These are phyloP conservation scores for Aradus depressus DNA, from an alignment of 2,888 invertebrate genomes.

Conservation along the genomic window DNA sequence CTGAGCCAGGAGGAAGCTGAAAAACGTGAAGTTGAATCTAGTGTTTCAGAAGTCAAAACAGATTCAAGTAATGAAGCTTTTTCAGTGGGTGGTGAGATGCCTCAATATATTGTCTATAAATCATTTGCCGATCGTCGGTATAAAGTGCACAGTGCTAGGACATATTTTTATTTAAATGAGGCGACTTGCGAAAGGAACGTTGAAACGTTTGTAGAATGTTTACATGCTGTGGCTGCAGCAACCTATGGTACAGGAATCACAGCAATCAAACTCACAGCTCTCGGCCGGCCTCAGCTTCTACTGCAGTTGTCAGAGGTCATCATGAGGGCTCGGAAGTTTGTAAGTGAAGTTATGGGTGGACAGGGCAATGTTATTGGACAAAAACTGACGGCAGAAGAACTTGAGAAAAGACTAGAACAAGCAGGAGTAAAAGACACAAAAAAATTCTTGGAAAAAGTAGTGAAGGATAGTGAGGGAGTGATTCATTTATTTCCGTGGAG, in stretches of 20 bases:
- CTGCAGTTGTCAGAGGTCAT: constrained; percentile 95
- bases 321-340: constrained; percentile 86
- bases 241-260: constrained; percentile 91
- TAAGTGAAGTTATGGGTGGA: constrained; percentile 78
- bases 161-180: constrained; percentile 97
- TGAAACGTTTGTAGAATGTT: constrained; percentile 85
- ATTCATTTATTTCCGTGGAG: constrained; percentile 98
- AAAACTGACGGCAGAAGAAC: constrained; percentile 74
- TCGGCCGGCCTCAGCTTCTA: constrained; percentile 91
- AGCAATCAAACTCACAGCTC: constrained; percentile 91
- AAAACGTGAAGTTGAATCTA: constrained; percentile 85
- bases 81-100: constrained; percentile 47
- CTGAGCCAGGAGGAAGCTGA: constrained; percentile 84
- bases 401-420: constrained; percentile 68
- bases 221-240: constrained; percentile 92
- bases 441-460: constrained; percentile 81
- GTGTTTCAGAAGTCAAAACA: constrained; percentile 30
- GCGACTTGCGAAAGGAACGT: constrained; percentile 95
- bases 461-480: constrained; percentile 85
- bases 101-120: constrained; percentile 80
- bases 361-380: constrained; percentile 62
- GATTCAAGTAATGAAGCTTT: constrained; percentile 40
- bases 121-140: constrained; percentile 89
- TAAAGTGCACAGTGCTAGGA: constrained; percentile 87
- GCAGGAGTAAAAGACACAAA: constrained; percentile 61